These are phyloP conservation scores for Meda fulgida DNA, from an alignment of 2,797 vertebrate genomes.

Conservation along the genomic window DNA sequence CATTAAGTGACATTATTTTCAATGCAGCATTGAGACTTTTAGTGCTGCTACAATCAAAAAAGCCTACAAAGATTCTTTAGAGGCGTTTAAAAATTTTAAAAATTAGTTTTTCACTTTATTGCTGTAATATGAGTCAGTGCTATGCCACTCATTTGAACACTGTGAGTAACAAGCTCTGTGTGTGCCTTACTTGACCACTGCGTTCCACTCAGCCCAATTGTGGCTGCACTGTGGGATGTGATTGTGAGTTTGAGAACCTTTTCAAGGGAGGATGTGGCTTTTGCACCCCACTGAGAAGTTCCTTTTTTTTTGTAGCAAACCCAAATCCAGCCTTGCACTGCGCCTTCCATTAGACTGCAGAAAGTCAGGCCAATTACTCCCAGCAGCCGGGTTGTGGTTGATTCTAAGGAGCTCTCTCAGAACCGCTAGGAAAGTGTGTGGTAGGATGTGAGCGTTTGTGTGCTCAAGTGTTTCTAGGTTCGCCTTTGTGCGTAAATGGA, in stretches of 20 bases:
- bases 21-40: neutral
- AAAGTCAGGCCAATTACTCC: constrained; percentile 73
- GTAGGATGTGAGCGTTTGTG: constrained; percentile 39
- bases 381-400: constrained; percentile 63
- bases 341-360: constrained; percentile 64
- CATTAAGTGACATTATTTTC: neutral
- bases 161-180: neutral
- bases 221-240: constrained; percentile 41
- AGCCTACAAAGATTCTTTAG: neutral
- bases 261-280: constrained; percentile 57
- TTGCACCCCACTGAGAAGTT: constrained; percentile 47
- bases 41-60: neutral
- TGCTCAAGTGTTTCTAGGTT: constrained; percentile 45
- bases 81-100: neutral
- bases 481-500: constrained; percentile 31
- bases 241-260: constrained; percentile 49
- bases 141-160: neutral
- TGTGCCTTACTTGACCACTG: constrained; percentile 33
- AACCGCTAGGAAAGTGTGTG: constrained; percentile 43
- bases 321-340: constrained; percentile 21
- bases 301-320: constrained; percentile 37
- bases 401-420: constrained; percentile 67
- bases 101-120: neutral
- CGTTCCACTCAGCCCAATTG: constrained; percentile 47
- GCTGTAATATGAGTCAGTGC: neutral